Evolutionary conservation across 2,113 vertebrate genomes (phyloP), one percentile per base, ranked within the genome.

Genomic region (Gila orcuttii): DNA sequence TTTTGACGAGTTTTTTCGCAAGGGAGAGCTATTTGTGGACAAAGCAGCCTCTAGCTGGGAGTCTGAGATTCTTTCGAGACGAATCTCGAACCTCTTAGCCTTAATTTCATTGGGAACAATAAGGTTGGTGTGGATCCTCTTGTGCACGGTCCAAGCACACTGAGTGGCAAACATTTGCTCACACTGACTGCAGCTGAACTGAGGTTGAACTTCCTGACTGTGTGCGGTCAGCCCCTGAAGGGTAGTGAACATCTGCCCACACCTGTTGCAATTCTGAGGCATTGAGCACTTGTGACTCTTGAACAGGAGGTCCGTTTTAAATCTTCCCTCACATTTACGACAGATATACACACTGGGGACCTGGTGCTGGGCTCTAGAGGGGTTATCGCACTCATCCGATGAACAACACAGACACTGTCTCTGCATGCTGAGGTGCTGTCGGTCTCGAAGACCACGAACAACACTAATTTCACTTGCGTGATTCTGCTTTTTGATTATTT

Each of bases 91-190:
- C 57, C 57, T 79, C 33, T 89, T 83, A 6, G 88, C 5, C 17
- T 83, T 87, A 6, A 89, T 50, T 66, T 79, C 86, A 31, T 71
- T 79, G 33, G 73, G 64, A 36, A 82, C 23, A 60, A 25, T 12
- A 17, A 84, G 7, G 10, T 83, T 68, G 23, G 74, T 23, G 47
- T 89, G 88, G 47, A 79, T 79, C 10, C 25, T 42, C 60, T 85
- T 89, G 86, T 89, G 88, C 59, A 89, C 28, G 33, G 79, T 83
- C 86, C 86, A 89, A 60, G 73, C 88, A 75, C 88, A 89, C 10
- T 28, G 86, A 15, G 86, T 89, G 15, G 79, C 45, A 83, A 89
- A 85, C 74, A 23, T 89, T 15, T 76, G 64, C 13, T 71, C 79
- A 83, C 88, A 89, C 15, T 75, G 86, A 42, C 47, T 80, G 36